Base-by-base conservation (phyloP, 2,797 vertebrate genomes). In the Catharus ustulatus region DNA sequence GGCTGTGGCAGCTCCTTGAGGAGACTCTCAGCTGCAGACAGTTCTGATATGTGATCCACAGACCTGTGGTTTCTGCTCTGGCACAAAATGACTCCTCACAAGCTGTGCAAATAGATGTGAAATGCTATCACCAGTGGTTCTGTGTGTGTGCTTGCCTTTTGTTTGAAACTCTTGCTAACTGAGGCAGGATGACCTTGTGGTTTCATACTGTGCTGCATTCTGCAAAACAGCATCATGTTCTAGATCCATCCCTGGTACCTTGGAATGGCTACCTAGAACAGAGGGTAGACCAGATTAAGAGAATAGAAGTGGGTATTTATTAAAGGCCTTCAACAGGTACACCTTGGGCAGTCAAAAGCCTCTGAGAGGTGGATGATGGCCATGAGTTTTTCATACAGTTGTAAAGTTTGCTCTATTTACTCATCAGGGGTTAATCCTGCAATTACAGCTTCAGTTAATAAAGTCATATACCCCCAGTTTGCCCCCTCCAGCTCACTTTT, bases 21-120 rank as follows among this genome's bases (percentile, higher is more conserved):
- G 61, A 77, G 77, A 30, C 48, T 55, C 80, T 61, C 36, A 86
- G 66, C 63, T 76, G 42, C n/a, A 0, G 29, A 55, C 75, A 63
- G 49, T 36, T 90, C 48, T 82, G 57, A 23, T 87, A 49, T 57
- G 55, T 3, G 11, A 82, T 87, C 81, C 84, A 67, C 58, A 93
- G 40, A 81, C 34, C 71, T 85, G 77, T 73, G 93, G 78, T 93
- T 85, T 73, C 61, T 88, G 43, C 89, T 89, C 87, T 89, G 85
- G 74, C 89, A 79, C 63, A 24, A 54, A n/a, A 5, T 19, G 91
- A 40, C 61, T 94, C 45, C 24, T 84, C 80, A 51, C 89, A 82
- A 93, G 85, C 94, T 96, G 83, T 66, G 64, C 89, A 94, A 77
- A 93, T 82, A 76, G 57, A 71, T 68, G 68, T 57, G 49, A 80